phyloP scores from a whole-genome alignment of 2,797 vertebrate species.

The Coregonus sp. region DNA sequence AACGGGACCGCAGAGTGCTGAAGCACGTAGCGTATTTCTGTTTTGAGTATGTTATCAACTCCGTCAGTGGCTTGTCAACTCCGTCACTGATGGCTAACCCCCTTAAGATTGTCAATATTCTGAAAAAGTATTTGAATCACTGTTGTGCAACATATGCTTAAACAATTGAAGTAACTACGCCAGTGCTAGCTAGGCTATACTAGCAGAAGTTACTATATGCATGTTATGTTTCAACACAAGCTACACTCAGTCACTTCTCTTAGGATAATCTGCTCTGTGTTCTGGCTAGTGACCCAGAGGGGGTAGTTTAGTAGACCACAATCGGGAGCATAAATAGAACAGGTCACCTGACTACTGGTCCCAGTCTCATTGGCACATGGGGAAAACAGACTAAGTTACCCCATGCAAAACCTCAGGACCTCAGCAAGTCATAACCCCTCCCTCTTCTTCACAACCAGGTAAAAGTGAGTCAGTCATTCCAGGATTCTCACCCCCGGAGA shows the following conservation, averaged over 20 bases:
- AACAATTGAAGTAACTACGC: background rate
- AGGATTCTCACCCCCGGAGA: background rate
- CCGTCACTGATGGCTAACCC: too few relatives aligned
- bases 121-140: too few relatives aligned
- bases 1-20: too few relatives aligned
- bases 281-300: constrained; percentile 35
- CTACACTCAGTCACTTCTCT: background rate
- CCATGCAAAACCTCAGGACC: background rate
- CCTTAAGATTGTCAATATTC: too few relatives aligned
- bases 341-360: constrained; percentile 60
- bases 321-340: constrained; percentile 60
- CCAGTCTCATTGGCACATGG: constrained; percentile 33
- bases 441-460: constrained; percentile 23
- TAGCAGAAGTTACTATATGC: background rate
- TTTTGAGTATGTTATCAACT: too few relatives aligned
- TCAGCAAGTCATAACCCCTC: constrained; percentile 9
- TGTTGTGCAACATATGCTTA: too few relatives aligned
- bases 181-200: background rate
- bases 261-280: constrained; percentile 3
- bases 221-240: background rate
- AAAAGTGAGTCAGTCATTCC: constrained; percentile 40
- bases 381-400: constrained; percentile 40
- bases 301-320: constrained; percentile 31
- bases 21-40: too few relatives aligned
- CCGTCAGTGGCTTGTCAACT: too few relatives aligned